A percentile compares a stretch with the other conserved stretches of the same genome.
phyloP scores from a whole-genome alignment of 1,140 invertebrate genomes.

The Hyphantria cunea region DNA sequence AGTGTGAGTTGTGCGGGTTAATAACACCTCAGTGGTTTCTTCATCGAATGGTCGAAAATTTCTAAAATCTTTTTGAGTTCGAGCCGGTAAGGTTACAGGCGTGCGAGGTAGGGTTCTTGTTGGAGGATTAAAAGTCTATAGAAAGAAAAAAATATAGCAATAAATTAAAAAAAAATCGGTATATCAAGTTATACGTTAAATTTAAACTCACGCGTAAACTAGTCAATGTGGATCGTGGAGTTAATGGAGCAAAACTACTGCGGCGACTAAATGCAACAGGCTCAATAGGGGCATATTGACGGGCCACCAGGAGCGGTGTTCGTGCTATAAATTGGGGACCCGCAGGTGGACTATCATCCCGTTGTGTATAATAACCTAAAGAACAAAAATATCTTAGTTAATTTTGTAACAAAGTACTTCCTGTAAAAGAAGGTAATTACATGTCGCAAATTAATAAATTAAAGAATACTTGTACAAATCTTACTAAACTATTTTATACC shows the following conservation, averaged over 20 bases:
- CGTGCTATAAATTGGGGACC: slow-evolving; percentile 55
- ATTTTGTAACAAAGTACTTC: too few species aligned
- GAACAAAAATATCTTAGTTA: not conserved
- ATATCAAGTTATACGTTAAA: not conserved
- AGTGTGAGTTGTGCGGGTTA: slow-evolving; percentile 33
- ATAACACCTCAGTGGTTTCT: slow-evolving; percentile 13
- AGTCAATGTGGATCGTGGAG: slow-evolving; percentile 32
- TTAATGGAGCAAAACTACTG: slow-evolving; percentile 41
- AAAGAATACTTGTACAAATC: too few species aligned
- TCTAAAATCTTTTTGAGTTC: slow-evolving; percentile 40
- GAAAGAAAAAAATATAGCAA: not conserved
- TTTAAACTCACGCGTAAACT: slow-evolving; percentile 43
- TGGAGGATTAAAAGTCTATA: slow-evolving; percentile 17
- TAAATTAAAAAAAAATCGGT: not conserved
- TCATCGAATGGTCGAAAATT: slow-evolving; percentile 38
- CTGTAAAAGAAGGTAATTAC: too few species aligned
- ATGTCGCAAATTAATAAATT: too few species aligned
- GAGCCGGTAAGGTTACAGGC: slow-evolving; percentile 37
- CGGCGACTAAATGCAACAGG: slow-evolving; percentile 52
- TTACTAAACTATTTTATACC: too few species aligned
- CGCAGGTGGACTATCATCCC: slow-evolving; percentile 61
- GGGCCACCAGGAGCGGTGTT: slow-evolving; percentile 35
- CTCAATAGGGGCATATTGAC: slow-evolving; percentile 62
- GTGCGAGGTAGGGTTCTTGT: slow-evolving; percentile 41
- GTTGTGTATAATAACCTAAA: slow-evolving; percentile 32